Percentiles rank a stretch among this genome's conserved stretches.
These are phyloP conservation scores for Kryptolebias ocellatus DNA, from an alignment of 2,797 vertebrate species.

Conservation along the genomic window DNA sequence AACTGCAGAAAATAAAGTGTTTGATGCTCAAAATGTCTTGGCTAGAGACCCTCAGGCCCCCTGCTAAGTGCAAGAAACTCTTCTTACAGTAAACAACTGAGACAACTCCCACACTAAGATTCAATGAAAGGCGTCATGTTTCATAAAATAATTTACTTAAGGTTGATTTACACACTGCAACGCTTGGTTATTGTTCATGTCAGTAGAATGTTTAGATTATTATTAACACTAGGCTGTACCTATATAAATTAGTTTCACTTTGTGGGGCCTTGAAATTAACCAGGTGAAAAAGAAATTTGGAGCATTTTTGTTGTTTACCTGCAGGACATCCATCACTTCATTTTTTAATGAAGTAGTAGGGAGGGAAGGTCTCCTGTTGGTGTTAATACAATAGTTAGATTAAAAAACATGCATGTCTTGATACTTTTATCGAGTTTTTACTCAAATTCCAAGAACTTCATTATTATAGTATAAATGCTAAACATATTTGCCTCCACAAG, in stretches of 20 bases:
- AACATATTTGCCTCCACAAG: background rate
- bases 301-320: background rate
- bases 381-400: too few species aligned
- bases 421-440: too few species aligned
- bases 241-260: background rate
- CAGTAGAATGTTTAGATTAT: too few species aligned
- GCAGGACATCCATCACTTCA: background rate
- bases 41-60: background rate
- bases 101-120: background rate
- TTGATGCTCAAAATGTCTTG: background rate
- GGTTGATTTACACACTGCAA: background rate
- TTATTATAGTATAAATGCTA: background rate
- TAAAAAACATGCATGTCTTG: background rate
- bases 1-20: background rate
- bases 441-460: too few species aligned
- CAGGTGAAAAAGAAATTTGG: background rate
- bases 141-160: too few species aligned
- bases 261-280: background rate
- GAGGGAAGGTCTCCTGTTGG: too few species aligned
- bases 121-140: too few species aligned
- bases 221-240: background rate
- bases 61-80: background rate
- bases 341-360: background rate
- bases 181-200: too few species aligned
- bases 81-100: background rate